phyloP scores from a whole-genome alignment of 2,797 vertebrate species.

The Fundulus diaphanus region DNA sequence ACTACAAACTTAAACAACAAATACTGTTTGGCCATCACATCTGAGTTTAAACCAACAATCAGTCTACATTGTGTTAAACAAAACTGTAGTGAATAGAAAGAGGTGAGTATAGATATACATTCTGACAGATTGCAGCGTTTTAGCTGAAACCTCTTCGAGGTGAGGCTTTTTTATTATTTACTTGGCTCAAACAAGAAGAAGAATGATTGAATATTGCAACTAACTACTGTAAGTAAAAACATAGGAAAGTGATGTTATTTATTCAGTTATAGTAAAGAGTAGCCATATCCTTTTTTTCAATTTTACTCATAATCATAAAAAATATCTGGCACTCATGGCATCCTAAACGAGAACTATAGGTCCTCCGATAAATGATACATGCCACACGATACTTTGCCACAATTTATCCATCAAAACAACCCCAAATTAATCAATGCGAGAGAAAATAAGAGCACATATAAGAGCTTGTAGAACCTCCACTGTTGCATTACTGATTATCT shows the following conservation, averaged over 20 bases:
- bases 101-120: background rate
- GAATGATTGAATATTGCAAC: background rate
- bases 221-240: background rate
- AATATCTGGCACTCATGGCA: background rate
- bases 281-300: background rate
- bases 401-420: background rate
- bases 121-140: background rate
- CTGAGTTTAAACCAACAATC: background rate
- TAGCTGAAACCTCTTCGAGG: background rate
- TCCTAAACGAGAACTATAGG: background rate
- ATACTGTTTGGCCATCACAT: background rate
- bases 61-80: background rate
- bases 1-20: background rate
- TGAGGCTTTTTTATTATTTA: background rate
- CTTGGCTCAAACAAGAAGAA: background rate
- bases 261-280: background rate
- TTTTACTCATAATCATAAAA: background rate
- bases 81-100: background rate
- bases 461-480: background rate
- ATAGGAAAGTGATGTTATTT: background rate
- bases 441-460: background rate
- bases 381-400: background rate
- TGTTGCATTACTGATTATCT: background rate
- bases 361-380: background rate
- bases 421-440: background rate